Base-by-base conservation (phyloP, 2,797 vertebrate species). In the Nannoperca obscura region DNA sequence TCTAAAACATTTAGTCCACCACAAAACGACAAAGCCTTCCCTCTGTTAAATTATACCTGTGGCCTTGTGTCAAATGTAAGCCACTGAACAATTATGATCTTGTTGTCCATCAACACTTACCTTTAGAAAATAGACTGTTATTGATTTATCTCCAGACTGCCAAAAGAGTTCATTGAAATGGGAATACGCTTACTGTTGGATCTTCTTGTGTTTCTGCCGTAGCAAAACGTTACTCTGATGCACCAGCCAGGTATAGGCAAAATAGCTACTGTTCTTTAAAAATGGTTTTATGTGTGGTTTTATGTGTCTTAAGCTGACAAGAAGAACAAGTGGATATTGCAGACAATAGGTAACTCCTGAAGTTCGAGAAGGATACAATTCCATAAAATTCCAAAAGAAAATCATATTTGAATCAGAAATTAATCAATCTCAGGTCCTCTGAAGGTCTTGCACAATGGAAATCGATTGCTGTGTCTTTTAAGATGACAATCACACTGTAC, bases 391-490 rank as follows among this genome's bases (percentile, higher is more conserved):
- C 36, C 61, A 55, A 61, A 38, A 38, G 36, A 38, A 38, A 46
- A 71, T 60, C 32, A 32, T 19, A 76, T 75, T n/a, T 63, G 9
- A 88, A 76, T 76, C 24, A 24, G 32, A 75, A 52, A 1, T 50
- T 17, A 82, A 36, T 80, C 34, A 0, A 54, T 73, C 19, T 6
- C 22, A 36, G 58, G 46, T 80, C 58, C 30, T 68, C 46, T 76
- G 36, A 83, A 81, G 61, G 46, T 80, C 67, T 77, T 19, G 3
- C 34, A 58, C 60, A 58, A 80, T 44, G 24, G 40, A 80, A 81
- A 84, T 78, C 14, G 46, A 82, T 84, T 24, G 59, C 24, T 19
- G 3, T 40, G 57, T 76, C 74, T 82, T 85, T 86, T 69, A 75
- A 82, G 68, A 80, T 14, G 4, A 30, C 8, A 15, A 81, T 81